Evolutionary conservation across 2,113 vertebrate genomes (phyloP), one percentile per base, ranked within the genome.

Genomic region (Paedocypris sp.): DNA sequence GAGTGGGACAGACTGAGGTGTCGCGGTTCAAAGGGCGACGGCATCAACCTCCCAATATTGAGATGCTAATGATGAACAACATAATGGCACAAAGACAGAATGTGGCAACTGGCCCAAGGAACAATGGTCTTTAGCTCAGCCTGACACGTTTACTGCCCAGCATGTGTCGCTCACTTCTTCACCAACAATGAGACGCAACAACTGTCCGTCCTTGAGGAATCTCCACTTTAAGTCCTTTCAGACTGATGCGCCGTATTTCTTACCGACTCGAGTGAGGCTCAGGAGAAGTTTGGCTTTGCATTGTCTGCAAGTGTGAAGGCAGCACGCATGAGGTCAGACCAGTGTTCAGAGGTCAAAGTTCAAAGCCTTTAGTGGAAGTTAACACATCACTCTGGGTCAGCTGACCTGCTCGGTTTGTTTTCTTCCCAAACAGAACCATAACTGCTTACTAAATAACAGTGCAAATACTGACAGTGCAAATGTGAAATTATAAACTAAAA

Each of bases 41-140:
- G 64, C 68, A 62, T 71, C 76, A 77, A 23, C 68, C 71, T 69
- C 69, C 68, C 73, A 82, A 83, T 86, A 86, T 84, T 86, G 83
- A 85, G 76, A 86, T 87, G 85, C 78, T 86, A 88, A 88, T 88
- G 80, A 67, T 38, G 68, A 80, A 86, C 84, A 85, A 78, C 77
- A 75, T 57, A 39, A 56, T 59, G 42, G 53, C 63, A 88, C 86
- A 88, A 87, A 79, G 80, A 47, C 60, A 12, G 15, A 50, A 52
- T 53, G 68, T 66, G 62, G 64, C 62, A 63, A 71, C 76, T 75
- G 78, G 67, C 71, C 69, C 66, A 63, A 39, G 10, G 13, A 23
- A 86, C 85, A 88, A 88, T 80, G 66, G 75, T 62, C 63, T 73
- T 73, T 82, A 83, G 82, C 76, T 78, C 60, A 66, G 57, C 64